These are phyloP conservation scores for Nansenia antarctica DNA, from an alignment of 2,113 vertebrate species.

Conservation along the genomic window DNA sequence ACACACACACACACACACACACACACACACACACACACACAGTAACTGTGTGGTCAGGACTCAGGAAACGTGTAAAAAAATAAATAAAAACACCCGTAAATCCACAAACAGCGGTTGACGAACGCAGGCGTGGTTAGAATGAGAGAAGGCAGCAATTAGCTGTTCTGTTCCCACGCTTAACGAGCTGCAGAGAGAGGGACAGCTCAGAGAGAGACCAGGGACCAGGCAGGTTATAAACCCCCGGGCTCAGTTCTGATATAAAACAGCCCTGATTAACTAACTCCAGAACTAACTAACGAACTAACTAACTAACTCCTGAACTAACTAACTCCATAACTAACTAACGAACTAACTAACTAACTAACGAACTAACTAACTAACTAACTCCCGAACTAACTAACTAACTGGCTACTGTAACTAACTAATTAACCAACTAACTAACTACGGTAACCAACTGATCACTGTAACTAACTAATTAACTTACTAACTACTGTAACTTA, in stretches of 20 bases:
- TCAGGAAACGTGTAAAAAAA: conserved; percentile 36
- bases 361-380: too few species aligned
- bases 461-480: too few species aligned
- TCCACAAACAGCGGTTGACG: conserved; percentile 18
- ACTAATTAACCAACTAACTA: too few species aligned
- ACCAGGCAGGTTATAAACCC: neutral
- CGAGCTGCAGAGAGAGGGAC: neutral
- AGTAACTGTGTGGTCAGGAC: conserved; percentile 27
- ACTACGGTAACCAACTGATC: too few species aligned
- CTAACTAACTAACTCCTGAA: too few species aligned
- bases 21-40: conserved; percentile 16
- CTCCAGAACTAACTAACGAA: too few species aligned
- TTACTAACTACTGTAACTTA: too few species aligned
- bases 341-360: too few species aligned
- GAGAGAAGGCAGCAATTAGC: conserved; percentile 15
- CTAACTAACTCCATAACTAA: too few species aligned
- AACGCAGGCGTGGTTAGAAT: neutral
- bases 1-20: neutral
- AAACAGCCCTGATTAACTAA: too few species aligned
- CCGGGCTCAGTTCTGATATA: conserved; percentile 3
- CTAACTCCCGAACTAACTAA: too few species aligned
- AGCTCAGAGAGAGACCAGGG: neutral
- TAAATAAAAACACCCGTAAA: neutral
- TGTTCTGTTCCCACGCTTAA: conserved; percentile 8
- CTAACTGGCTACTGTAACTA: too few species aligned